A percentile compares a stretch with the other conserved stretches of the same genome.
phyloP scores from a whole-genome alignment of 1,140 invertebrate genomes.

The Acromyrmex charruanus region DNA sequence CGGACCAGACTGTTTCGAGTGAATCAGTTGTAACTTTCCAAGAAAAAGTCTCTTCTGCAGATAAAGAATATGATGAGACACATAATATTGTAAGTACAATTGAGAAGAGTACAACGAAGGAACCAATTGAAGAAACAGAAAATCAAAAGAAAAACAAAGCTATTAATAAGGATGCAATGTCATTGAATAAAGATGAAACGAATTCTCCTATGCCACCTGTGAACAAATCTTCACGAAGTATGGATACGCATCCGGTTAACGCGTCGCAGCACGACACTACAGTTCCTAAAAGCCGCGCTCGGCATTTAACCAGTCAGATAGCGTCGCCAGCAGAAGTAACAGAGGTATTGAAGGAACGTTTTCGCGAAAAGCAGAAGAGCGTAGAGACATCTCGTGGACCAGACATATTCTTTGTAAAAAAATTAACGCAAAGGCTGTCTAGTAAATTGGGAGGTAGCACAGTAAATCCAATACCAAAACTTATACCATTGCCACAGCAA shows the following conservation, averaged over 20 bases:
- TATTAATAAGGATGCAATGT: neutral
- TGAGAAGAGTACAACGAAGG: constrained; percentile 21
- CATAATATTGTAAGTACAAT: constrained; percentile 35
- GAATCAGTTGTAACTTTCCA: constrained; percentile 60
- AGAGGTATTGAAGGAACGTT: constrained; percentile 83
- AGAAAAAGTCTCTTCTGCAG: constrained; percentile 61
- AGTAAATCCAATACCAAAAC: constrained; percentile 68
- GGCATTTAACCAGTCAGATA: constrained; percentile 83
- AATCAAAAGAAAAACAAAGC: constrained; percentile 53
- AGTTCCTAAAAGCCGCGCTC: constrained; percentile 62
- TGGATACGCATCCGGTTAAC: constrained; percentile 28
- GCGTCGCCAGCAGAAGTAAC: constrained; percentile 83
- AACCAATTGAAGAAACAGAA: constrained; percentile 28
- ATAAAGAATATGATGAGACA: neutral
- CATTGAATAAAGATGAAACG: constrained; percentile 1
- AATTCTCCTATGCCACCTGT: neutral
- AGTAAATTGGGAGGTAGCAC: constrained; percentile 81
- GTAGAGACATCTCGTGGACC: constrained; percentile 80
- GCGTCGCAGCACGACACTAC: constrained; percentile 22
- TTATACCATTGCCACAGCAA: constrained; percentile 72
- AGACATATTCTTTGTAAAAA: constrained; percentile 86
- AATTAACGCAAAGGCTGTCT: constrained; percentile 85
- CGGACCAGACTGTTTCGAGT: constrained; percentile 50
- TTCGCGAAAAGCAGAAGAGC: constrained; percentile 82
- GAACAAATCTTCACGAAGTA: neutral